Conservation (phyloP, 2,888 invertebrate species). For the Pimpla rufipes region DNA sequence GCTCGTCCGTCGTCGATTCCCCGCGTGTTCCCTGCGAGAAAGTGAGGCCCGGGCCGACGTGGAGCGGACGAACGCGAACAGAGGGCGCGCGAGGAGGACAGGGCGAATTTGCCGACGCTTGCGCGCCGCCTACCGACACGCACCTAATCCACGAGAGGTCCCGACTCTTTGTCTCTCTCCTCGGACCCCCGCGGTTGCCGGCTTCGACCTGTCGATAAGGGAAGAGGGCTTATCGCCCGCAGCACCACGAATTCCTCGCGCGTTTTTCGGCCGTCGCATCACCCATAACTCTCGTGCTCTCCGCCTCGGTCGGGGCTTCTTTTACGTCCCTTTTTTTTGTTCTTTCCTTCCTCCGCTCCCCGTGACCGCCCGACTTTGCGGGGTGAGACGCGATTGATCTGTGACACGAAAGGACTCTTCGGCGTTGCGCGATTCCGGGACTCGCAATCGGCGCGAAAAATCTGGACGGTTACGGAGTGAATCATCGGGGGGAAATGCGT, state of each 20-base stretch:
- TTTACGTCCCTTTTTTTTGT: conserved; percentile 2
- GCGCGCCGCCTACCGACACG: neutral
- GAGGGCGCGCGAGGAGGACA: conserved; percentile 46
- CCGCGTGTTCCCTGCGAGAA: conserved; percentile 38
- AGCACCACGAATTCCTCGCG: conserved; percentile 42
- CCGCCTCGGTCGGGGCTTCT: neutral
- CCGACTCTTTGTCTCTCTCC: conserved; percentile 50
- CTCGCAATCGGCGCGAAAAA: neutral
- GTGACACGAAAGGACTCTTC: conserved; percentile 3
- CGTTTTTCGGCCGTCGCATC: conserved; percentile 30
- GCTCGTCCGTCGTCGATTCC: conserved; percentile 33
- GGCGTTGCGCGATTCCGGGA: neutral
- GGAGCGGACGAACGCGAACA: conserved; percentile 7
- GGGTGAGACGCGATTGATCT: conserved; percentile 45
- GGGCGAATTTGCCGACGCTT: conserved; percentile 42
- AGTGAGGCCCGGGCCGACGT: conserved; percentile 51
- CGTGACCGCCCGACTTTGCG: conserved; percentile 39
- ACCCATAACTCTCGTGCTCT: conserved; percentile 13
- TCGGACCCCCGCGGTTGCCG: conserved; percentile 58
- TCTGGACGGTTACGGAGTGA: neutral
- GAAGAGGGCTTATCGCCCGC: conserved; percentile 53
- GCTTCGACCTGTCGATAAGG: conserved; percentile 56
- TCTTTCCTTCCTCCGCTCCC: conserved; percentile 16
- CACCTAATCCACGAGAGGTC: neutral
- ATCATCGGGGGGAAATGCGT: neutral